Percentiles rank a stretch among this genome's conserved stretches.
Evolutionary conservation across 1,140 invertebrate genomes (phyloP).

Genomic region (Bombus fervidus): DNA sequence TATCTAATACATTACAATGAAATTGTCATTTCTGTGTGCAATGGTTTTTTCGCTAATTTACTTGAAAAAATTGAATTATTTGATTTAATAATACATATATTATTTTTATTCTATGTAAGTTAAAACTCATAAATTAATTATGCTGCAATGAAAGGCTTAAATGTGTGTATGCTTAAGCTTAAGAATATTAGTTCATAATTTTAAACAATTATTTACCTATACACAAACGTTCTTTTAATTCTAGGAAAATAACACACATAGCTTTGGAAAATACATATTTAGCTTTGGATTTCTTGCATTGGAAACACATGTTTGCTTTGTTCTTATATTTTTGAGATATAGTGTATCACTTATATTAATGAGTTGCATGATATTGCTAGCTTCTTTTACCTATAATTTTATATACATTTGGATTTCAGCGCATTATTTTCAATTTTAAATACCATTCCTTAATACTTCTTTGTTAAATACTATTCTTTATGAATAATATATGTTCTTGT

Average conservation of each 20-base stretch:
- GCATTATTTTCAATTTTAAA: background rate
- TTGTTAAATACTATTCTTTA: background rate
- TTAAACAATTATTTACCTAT: background rate
- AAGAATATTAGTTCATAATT: background rate
- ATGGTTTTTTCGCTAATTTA: background rate
- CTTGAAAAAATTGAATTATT: background rate
- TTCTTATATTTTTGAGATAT: constrained; percentile 1
- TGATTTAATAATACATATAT: background rate
- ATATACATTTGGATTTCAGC: background rate
- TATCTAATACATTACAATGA: background rate
- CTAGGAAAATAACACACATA: background rate
- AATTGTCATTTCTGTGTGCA: background rate
- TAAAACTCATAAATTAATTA: constrained; percentile 1
- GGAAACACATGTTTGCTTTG: background rate
- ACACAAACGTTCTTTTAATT: background rate
- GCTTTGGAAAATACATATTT: background rate
- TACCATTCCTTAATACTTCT: background rate
- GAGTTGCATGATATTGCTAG: constrained; percentile 15
- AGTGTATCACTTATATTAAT: background rate
- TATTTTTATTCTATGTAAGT: background rate
- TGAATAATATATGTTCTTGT: background rate
- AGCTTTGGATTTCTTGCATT: background rate
- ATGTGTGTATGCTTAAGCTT: constrained; percentile 10
- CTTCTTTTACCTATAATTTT: background rate
- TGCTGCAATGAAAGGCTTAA: constrained; percentile 9